Evolutionary conservation across 2,113 vertebrate genomes (phyloP), one percentile per base, ranked within the genome.

Genomic region (Motacilla tschutschensis): DNA sequence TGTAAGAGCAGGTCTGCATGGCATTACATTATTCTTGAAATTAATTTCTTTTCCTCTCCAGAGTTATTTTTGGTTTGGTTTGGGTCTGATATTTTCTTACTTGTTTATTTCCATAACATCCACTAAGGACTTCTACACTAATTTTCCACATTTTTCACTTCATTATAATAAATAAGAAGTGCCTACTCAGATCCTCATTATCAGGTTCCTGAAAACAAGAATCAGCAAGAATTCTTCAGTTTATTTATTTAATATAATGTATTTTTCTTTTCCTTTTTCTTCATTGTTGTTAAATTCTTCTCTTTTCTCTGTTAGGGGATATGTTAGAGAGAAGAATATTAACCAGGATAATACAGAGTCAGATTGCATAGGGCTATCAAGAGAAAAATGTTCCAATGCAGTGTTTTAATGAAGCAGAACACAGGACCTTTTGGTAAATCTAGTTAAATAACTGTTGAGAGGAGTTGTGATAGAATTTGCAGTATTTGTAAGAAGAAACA

Each of bases 21-120:
- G 92, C 80, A 94, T 97, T 89, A 93, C 85, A 85, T 91, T 96
- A 87, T 94, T 95, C 88, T 87, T 92, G 93, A 96, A 96, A 97
- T 96, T 96, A 96, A 97, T 97, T 96, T 94, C 53, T 90, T 95
- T 90, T 76, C 79, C 79, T 94, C 66, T 74, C 40, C 78, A 79
- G 91, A 93, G 92, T 88, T 94, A 74, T 79, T 94, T 93, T 92
- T 74, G n/a, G 79, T 87, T 84, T 53, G 20, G 12, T 77, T 92
- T 65, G 36, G 6, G 28, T 19, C 29, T 91, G 46, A n/a, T 77
- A 71, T 58, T 94, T 85, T 78, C 43, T 79, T 55, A 70, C 83
- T 51, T 75, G 35, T 53, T 95, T 92, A 83, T 92, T 94, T 83
- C 62, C 63, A 72, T 84, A 86, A 71, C 66, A 94, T 47, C 62